A percentile compares a stretch with the other conserved stretches of the same genome.
Evolutionary conservation across 2,888 invertebrate species (phyloP).

Genomic region (Venusia cambrica): DNA sequence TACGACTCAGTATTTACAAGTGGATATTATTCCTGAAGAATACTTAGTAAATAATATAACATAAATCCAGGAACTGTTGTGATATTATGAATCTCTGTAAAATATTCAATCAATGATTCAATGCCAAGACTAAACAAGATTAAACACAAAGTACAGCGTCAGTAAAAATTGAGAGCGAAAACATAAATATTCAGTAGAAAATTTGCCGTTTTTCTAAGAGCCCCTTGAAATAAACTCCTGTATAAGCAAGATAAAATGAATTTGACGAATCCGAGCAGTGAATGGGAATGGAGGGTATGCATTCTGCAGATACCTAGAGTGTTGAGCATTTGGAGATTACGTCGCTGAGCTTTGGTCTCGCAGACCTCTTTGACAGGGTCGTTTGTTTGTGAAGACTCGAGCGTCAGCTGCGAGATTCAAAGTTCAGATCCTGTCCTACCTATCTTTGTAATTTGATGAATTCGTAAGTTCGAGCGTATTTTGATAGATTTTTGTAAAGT

Average conservation of each 20-base stretch:
- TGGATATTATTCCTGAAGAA: too few species aligned
- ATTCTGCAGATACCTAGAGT: constrained; percentile 13
- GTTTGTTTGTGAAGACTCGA: constrained; percentile 43
- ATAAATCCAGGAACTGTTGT: too few species aligned
- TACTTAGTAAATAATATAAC: too few species aligned
- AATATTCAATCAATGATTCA: constrained; percentile 8
- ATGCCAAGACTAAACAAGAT: constrained; percentile 7
- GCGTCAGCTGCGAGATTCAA: constrained; percentile 44
- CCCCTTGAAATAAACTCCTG: too few species aligned
- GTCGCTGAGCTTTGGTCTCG: constrained; percentile 21
- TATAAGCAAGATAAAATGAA: constrained; percentile 13
- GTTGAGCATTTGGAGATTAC: constrained; percentile 26
- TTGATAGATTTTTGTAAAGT: too few species aligned
- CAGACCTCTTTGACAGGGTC: constrained; percentile 31
- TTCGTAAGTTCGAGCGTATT: too few species aligned
- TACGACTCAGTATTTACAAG: too few species aligned
- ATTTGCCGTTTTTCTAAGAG: too few species aligned
- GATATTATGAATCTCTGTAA: too few species aligned
- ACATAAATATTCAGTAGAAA: too few species aligned
- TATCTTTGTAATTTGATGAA: too few species aligned
- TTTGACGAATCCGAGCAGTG: constrained; percentile 12
- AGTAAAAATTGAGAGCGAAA: constrained; percentile 9
- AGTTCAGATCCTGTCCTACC: constrained; percentile 40
- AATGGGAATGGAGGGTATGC: constrained; percentile 6
- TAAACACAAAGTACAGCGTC: constrained; percentile 1